phyloP scores from a whole-genome alignment of 2,113 vertebrate genomes.

The Girardinichthys multiradiatus region DNA sequence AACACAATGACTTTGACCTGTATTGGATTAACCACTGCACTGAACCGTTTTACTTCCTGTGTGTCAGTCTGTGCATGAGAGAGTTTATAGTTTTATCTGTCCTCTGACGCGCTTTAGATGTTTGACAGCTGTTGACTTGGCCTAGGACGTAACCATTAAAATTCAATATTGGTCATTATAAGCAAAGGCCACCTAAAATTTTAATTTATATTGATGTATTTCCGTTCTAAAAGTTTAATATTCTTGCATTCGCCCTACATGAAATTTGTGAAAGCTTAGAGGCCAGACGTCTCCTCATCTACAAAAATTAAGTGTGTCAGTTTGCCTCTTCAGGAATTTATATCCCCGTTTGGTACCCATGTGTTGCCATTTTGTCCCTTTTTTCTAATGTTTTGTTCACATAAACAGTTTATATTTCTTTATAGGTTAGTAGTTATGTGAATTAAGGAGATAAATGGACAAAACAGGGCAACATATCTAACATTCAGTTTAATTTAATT shows the following conservation, averaged over 20 bases:
- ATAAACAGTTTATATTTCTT: not conserved
- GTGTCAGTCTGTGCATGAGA: conserved; percentile 58
- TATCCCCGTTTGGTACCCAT: not conserved
- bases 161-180: conserved; percentile 62
- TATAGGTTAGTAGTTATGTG: not conserved
- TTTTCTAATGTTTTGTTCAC: not conserved
- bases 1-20: conserved; percentile 72
- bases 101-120: conserved; percentile 60
- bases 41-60: conserved; percentile 45
- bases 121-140: conserved; percentile 76
- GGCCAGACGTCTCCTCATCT: no score
- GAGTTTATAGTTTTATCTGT: conserved; percentile 67
- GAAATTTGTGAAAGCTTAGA: no score
- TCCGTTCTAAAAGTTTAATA: conserved; percentile 7
- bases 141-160: conserved; percentile 46
- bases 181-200: conserved; percentile 47
- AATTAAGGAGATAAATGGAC: not conserved
- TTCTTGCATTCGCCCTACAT: no score
- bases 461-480: not conserved
- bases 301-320: no score
- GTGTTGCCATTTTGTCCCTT: not conserved
- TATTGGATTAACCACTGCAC: conserved; percentile 51
- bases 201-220: conserved; percentile 29
- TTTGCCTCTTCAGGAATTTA: not conserved
- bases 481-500: no score